Base-by-base conservation (phyloP, 30 jellyfish, hydroid and myxozoan genomes). In the Nemopilema nomurai region DNA sequence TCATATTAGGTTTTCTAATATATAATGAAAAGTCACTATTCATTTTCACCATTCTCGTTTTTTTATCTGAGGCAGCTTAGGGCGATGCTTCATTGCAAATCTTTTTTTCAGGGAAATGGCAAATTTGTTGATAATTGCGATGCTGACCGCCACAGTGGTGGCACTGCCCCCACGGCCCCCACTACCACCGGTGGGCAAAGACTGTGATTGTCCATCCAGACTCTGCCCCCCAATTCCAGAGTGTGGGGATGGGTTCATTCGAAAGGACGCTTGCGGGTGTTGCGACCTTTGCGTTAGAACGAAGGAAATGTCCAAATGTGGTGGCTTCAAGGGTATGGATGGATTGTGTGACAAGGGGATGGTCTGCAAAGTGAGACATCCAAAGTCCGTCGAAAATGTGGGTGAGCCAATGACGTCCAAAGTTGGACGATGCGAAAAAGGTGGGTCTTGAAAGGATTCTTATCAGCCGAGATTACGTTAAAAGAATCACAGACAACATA, bases 391-490 rank as follows among this genome's bases (percentile, higher is more conserved):
- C 18, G 90, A 71, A 29, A 83, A 83, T 53, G 26, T 30, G 33
- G 1, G 0, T 13, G 16, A 77, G 65, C 82, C 84, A 65, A 64
- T 53, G 0, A 86, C 62, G 50, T 19, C 51, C 16, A 76, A 90
- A 77, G 53, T 71, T 19, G 97, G 97, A 18, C 73, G 82, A 53
- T 90, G 97, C 81, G 97, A 90, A 62, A 87, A 92, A 84, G 91
- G 97, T 90, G 41, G 1, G 79, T 20, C 57, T 13, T 41, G 17
- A 20, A 51, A 24, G 23, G 16, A 7, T 49, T 16, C 22, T 21
- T 16, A 18, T 8, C n/a, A n/a, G n/a, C n/a, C n/a, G n/a, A n/a
- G n/a, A n/a, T n/a, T n/a, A n/a, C n/a, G n/a, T n/a, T n/a, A n/a
- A n/a, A n/a, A n/a, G n/a, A n/a, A n/a, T n/a, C n/a, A n/a, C n/a